These are phyloP conservation scores for Parauchenoglanis punctatus DNA, from an alignment of 2,797 vertebrate species.

Conservation along the genomic window DNA sequence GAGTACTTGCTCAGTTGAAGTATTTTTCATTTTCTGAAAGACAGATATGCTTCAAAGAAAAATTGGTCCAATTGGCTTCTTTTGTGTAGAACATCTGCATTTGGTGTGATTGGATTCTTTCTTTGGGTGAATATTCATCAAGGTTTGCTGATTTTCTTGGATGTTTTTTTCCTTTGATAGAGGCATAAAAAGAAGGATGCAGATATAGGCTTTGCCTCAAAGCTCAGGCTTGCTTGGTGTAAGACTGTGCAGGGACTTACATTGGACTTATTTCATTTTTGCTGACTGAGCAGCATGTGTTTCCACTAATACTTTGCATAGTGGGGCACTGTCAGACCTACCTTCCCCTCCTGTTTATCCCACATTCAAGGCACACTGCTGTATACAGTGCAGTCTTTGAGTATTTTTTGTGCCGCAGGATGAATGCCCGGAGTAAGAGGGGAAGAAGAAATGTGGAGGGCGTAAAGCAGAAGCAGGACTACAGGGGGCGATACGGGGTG, in stretches of 20 bases:
- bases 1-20: background rate
- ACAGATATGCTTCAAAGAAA: constrained; percentile 12
- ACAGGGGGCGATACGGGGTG: background rate
- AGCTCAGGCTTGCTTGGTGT: background rate
- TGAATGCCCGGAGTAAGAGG: constrained; percentile 62
- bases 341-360: constrained; percentile 46
- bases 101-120: constrained; percentile 6
- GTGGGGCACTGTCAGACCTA: constrained; percentile 8
- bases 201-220: background rate
- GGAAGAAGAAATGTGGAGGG: constrained; percentile 47
- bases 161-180: constrained; percentile 8
- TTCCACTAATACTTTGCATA: constrained; percentile 59
- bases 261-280: constrained; percentile 12
- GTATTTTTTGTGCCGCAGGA: constrained; percentile 69
- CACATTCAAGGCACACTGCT: constrained; percentile 54
- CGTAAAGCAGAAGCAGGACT: background rate
- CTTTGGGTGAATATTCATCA: constrained; percentile 33
- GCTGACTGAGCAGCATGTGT: constrained; percentile 7
- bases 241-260: constrained; percentile 23
- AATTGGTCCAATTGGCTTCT: background rate
- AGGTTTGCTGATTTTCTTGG: constrained; percentile 10
- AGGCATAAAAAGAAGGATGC: constrained; percentile 18
- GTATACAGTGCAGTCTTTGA: constrained; percentile 58
- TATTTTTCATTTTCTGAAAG: constrained; percentile 19
- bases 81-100: constrained; percentile 27